A percentile compares a stretch with the other conserved stretches of the same genome.
These are phyloP conservation scores for Dasyornis broadbenti DNA, from an alignment of 2,113 vertebrate species.

Conservation along the genomic window DNA sequence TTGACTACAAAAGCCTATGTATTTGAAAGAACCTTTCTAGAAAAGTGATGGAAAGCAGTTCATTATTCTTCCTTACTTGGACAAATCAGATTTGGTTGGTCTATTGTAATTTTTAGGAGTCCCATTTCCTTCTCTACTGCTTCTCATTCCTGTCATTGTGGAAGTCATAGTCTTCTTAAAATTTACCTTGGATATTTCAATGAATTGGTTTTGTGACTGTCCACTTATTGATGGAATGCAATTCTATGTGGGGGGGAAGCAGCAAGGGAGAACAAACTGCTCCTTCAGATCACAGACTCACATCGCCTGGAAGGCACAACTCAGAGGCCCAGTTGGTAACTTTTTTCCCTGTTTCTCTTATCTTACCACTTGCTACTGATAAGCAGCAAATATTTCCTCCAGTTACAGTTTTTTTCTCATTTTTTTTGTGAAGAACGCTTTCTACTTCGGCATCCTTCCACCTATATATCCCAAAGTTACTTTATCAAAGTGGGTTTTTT, in stretches of 20 bases:
- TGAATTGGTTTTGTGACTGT: background rate
- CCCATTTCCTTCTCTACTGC: background rate
- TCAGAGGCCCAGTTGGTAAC: background rate
- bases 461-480: background rate
- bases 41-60: background rate
- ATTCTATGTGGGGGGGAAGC: background rate
- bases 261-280: background rate
- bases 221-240: background rate
- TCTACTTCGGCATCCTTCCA: background rate
- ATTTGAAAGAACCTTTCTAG: background rate
- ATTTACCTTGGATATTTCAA: background rate
- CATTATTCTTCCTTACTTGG: background rate
- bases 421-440: background rate
- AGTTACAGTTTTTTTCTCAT: background rate
- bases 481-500: background rate
- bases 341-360: background rate
- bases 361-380: background rate
- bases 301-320: rapidly evolving
- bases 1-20: background rate
- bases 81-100: background rate
- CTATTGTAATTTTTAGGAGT: background rate
- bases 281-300: background rate
- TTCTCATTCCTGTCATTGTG: background rate
- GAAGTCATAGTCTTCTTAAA: background rate
- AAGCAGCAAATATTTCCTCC: background rate